Base-by-base conservation (phyloP, 1,140 invertebrate genomes). In the Aphidius ervi region DNA sequence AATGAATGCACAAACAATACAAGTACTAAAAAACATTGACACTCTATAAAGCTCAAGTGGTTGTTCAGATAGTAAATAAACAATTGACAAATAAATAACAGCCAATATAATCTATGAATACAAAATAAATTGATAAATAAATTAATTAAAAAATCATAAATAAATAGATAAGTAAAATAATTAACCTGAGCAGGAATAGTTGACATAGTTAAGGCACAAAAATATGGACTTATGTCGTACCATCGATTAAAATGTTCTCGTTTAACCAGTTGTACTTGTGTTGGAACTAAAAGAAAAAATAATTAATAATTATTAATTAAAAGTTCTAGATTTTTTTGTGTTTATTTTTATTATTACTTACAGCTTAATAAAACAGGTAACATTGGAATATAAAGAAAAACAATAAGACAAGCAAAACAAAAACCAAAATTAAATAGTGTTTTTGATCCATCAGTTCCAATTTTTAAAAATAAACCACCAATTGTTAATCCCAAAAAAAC, bases 181-280 rank as follows among this genome's bases (percentile, higher is more conserved):
- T 88, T 68, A 46, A 94, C 83, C 77, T 93, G 88, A 1, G 78
- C 70, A 5, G 90, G 90, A 39, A 90, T 80, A 37, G 84, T 84
- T 0, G 93, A 86, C 55, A 93, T 73, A 0, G 92, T 89, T 67
- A 93, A 84, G 0, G 95, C 94, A 8, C 89, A 83, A 74, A 93
- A 97, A 73, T 97, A 97, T 0, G 94, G 88, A 70, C 90, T 90
- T 10, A 97, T 74, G 37, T 88, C 87, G 75, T 97, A 98, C 94
- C 94, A 98, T 66, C 91, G 86, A 75, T 98, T 98, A 68, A 96
- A 91, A 70, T 96, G 89, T 79, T 98, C 95, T 58, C 94, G 81
- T 66, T 93, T 92, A 63, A 97, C 81, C 5, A 95, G 82, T 54
- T 88, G 85, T 55, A 95, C 89, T 23, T 23, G 23, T 23, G 23